phyloP scores from a whole-genome alignment of 1,140 invertebrate genomes.

The Pristionchus pacificus region DNA sequence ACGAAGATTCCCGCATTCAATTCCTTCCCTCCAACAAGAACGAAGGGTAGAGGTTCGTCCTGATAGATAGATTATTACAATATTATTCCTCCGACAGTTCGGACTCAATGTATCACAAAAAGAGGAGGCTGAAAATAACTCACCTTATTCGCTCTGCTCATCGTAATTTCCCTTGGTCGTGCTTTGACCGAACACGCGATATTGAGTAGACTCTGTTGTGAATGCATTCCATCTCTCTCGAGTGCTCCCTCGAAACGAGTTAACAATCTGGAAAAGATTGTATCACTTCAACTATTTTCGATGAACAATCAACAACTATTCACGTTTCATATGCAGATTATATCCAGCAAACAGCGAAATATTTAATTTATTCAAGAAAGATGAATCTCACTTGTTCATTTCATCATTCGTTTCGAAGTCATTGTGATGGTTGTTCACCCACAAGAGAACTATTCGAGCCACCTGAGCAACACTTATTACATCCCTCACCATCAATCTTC shows the following conservation, averaged over 20 bases:
- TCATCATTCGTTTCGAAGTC: slow-evolving; percentile 93
- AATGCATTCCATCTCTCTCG: slow-evolving; percentile 78
- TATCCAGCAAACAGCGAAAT: no score
- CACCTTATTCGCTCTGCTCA: slow-evolving; percentile 75
- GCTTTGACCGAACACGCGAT: slow-evolving; percentile 95
- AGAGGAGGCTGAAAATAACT: slow-evolving; percentile 78
- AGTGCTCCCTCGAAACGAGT: slow-evolving; percentile 63
- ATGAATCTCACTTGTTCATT: slow-evolving; percentile 91
- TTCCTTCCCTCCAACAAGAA: slow-evolving; percentile 73
- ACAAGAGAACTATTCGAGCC: slow-evolving; percentile 85
- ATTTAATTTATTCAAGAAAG: no score
- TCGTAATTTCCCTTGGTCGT: slow-evolving; percentile 78
- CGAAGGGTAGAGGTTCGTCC: not conserved
- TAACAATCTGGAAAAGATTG: slow-evolving; percentile 11
- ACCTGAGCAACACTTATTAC: slow-evolving; percentile 58
- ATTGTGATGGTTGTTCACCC: slow-evolving; percentile 99
- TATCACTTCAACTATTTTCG: no score
- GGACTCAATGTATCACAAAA: slow-evolving; percentile 18
- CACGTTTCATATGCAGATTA: no score
- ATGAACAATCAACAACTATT: not conserved
- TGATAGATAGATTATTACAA: not conserved
- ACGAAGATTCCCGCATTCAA: slow-evolving; percentile 87
- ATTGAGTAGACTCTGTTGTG: slow-evolving; percentile 75
- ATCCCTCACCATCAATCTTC: not conserved
- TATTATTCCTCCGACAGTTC: slow-evolving; percentile 10